Evolutionary conservation across 2,113 vertebrate genomes (phyloP).

Genomic region (Dicrurus megarhynchus): DNA sequence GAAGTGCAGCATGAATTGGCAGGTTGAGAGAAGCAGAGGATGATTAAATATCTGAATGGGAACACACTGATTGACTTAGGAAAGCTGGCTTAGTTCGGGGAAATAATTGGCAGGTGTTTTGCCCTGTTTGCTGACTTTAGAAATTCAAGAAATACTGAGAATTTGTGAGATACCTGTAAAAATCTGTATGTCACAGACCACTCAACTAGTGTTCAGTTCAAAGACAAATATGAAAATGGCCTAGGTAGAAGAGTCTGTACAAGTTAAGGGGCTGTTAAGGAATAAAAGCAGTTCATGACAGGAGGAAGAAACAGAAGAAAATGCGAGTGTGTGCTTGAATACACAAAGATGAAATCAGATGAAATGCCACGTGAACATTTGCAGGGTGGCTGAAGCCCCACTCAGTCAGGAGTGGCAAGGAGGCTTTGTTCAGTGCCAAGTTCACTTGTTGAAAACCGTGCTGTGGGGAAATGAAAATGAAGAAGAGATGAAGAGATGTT

Average conservation of each 20-base stretch:
- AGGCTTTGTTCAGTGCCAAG: background rate
- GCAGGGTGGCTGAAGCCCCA: background rate
- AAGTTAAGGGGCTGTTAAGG: background rate
- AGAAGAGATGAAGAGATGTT: background rate
- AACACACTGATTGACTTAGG: constrained; percentile 21
- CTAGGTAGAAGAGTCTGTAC: background rate
- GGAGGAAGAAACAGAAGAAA: background rate
- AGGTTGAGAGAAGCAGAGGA: constrained; percentile 34
- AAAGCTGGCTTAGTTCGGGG: constrained; percentile 17
- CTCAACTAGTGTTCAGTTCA: background rate
- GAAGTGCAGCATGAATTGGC: constrained; percentile 38
- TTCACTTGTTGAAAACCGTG: background rate
- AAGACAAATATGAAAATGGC: background rate
- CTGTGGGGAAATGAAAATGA: background rate
- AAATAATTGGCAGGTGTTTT: constrained; percentile 54
- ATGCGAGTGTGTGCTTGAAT: background rate
- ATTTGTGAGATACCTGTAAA: background rate
- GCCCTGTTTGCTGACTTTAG: constrained; percentile 37
- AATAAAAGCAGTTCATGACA: background rate
- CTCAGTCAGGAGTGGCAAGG: background rate
- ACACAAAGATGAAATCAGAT: background rate
- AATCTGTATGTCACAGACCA: background rate
- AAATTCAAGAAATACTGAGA: background rate
- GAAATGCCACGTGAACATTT: constrained; percentile 5
- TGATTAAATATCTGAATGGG: constrained; percentile 23